Evolutionary conservation across 2,888 invertebrate genomes (phyloP), one percentile per base, ranked within the genome.

Genomic region (Podotricha telesiphe): DNA sequence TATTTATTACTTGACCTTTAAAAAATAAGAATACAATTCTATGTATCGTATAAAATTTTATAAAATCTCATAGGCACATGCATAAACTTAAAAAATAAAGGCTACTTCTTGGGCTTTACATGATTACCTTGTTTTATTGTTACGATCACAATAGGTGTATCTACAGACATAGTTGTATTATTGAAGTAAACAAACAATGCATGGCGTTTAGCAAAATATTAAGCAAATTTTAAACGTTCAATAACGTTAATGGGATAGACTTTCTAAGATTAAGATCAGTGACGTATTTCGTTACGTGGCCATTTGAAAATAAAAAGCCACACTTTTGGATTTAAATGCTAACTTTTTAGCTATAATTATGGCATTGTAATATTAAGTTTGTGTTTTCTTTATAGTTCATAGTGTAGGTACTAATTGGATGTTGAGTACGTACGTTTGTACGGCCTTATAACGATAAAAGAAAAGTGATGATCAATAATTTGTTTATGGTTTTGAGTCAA

Each of bases 91-190:
- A 34, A 63, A 11, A 64, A 68, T 61, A 65, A 69, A 72, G 55
- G 42, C 61, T 58, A 55, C 62, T 65, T 55, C 19, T 73, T 70
- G 45, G 70, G 70, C 66, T 72, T 72, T 66, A 62, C 22, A 58
- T 67, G 68, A 70, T 71, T 62, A 72, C 70, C 70, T 70, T 72
- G 70, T 53, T 65, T 70, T 72, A 70, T 72, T 70, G 70, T 66
- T 70, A 70, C 19, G 65, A 50, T 47, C 62, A 53, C 67, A 70
- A 34, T 65, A 53, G 63, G 56, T 22, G 37, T 69, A 53, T 50
- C 53, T 63, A 34, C 42, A 1, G 17, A 45, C 22, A n/a, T 58
- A 45, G 42, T 59, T 10, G 3, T 42, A 59, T 40, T 58, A 42
- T 58, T 11, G 15, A n/a, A 22, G 42, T 22, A n/a, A n/a, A 55